Evolutionary conservation across 2,888 invertebrate genomes (phyloP), one percentile per base, ranked within the genome.

Genomic region (Megamerina dolium): DNA sequence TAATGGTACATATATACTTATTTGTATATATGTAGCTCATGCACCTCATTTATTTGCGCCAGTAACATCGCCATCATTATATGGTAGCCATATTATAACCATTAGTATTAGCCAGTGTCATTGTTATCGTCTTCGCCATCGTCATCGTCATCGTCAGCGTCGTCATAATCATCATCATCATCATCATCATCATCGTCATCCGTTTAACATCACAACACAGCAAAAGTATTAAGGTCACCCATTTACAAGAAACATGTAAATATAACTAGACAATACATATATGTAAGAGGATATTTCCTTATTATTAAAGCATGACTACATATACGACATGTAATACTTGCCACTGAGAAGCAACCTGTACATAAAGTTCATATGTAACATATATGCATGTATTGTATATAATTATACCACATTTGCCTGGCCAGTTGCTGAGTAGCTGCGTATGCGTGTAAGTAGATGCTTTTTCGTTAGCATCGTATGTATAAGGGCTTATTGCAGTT

Each of bases 221-320:
- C 47, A 41, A 62, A 59, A 54, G 54, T 58, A 60, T 60, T 60
- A 61, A 63, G 60, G 60, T 61, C 60, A 59, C 56, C 54, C 56
- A 50, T 61, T 61, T n/a, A n/a, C n/a, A n/a, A n/a, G n/a, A n/a
- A n/a, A n/a, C n/a, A n/a, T n/a, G n/a, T n/a, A n/a, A n/a, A n/a
- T n/a, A n/a, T n/a, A n/a, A n/a, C n/a, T n/a, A n/a, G n/a, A n/a
- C n/a, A n/a, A n/a, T n/a, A n/a, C n/a, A n/a, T n/a, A n/a, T n/a
- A n/a, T n/a, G n/a, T n/a, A 56, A 63, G 63, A 57, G 55, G 57
- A 60, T 63, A 60, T 63, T 60, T 60, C 61, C 60, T 61, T 63
- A 60, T 61, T 60, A 60, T 54, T 50, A 46, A 50, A 37, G n/a
- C 18, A 27, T 43, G 48, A 41, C 40, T 36, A 47, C 32, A 35